Base-by-base conservation (phyloP, 2,888 invertebrate species). In the Germaria angustata region DNA sequence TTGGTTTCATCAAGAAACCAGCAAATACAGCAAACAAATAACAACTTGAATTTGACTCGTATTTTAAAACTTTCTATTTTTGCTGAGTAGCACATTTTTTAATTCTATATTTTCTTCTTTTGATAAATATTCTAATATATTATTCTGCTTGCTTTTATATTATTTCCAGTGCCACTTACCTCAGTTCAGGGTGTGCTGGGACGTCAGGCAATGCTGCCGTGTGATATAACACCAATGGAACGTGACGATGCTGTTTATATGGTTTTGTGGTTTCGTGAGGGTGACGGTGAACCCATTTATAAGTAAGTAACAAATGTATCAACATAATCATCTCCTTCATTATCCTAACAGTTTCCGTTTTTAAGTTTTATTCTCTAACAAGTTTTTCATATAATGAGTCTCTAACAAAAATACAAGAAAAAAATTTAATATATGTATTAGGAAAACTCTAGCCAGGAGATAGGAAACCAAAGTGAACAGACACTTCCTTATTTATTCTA, bases 261-360 rank as follows among this genome's bases (percentile, higher is more conserved):
- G 96, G 96, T 97, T 85, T 93, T 97, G 41, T 97, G 97, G 97
- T 97, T 96, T 92, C 96, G 96, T 88, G 96, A 96, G 90, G 94
- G 95, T 46, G 95, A 95, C 86, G 95, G 95, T 36, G 96, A 96
- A 88, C 96, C 96, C 28, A 92, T 97, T 84, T 97, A 96, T 92
- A 96, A 96, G 97, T 97, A 91, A 92, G 91, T 86, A 75, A 55
- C 57, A 66, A 66, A 59, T 22, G 59, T 66, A 79, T 51, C 55
- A 77, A 53, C 49, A 66, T 72, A n/a, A 57, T 65, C 41, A 71
- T 49, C 57, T 32, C 28, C 57, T 53, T 75, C 51, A 68, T 76
- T 80, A 63, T 69, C 39, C 51, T 46, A 39, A 63, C 53, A 76
- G 61, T 69, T 71, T 76, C 76, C 80, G 61, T 61, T 63, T 69